These are phyloP conservation scores for Blastobasis adustella DNA, from an alignment of 2,888 invertebrate genomes.

Conservation along the genomic window DNA sequence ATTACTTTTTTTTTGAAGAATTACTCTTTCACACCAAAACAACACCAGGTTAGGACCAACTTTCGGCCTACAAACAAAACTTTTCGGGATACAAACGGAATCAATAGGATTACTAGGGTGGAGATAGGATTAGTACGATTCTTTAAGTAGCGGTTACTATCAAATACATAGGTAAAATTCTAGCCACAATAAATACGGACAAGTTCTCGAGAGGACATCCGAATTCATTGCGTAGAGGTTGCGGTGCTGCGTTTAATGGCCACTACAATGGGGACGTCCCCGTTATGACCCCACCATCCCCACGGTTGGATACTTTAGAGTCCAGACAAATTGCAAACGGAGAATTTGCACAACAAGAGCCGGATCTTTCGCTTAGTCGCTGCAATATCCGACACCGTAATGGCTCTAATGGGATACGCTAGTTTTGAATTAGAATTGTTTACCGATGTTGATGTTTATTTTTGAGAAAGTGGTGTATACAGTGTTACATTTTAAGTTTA, in stretches of 20 bases:
- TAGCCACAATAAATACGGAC: slow-evolving; percentile 2
- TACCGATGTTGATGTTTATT: neutral
- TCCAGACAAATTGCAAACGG: slow-evolving; percentile 65
- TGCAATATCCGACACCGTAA: slow-evolving; percentile 64
- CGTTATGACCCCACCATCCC: neutral
- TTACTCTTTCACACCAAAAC: too few relatives aligned
- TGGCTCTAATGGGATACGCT: slow-evolving; percentile 42
- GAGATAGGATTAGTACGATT: too few relatives aligned
- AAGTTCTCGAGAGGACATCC: slow-evolving; percentile 22
- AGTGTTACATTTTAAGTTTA: too few relatives aligned
- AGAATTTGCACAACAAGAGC: slow-evolving; percentile 71
- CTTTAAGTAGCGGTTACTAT: too few relatives aligned
- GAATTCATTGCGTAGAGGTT: slow-evolving; percentile 20
- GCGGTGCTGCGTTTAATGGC: slow-evolving; percentile 29
- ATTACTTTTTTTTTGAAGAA: too few relatives aligned
- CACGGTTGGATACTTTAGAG: slow-evolving; percentile 2
- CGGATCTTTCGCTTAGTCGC: slow-evolving; percentile 63
- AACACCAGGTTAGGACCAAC: too few relatives aligned
- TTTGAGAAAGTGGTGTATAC: too few relatives aligned
- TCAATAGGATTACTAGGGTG: too few relatives aligned
- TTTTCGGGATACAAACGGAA: too few relatives aligned
- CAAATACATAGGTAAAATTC: too few relatives aligned
- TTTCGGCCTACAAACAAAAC: too few relatives aligned
- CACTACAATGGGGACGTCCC: slow-evolving; percentile 23
- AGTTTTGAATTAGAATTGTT: slow-evolving; percentile 21